These are phyloP conservation scores for Myripristis murdjan DNA, from an alignment of 2,797 vertebrate species.

Conservation along the genomic window DNA sequence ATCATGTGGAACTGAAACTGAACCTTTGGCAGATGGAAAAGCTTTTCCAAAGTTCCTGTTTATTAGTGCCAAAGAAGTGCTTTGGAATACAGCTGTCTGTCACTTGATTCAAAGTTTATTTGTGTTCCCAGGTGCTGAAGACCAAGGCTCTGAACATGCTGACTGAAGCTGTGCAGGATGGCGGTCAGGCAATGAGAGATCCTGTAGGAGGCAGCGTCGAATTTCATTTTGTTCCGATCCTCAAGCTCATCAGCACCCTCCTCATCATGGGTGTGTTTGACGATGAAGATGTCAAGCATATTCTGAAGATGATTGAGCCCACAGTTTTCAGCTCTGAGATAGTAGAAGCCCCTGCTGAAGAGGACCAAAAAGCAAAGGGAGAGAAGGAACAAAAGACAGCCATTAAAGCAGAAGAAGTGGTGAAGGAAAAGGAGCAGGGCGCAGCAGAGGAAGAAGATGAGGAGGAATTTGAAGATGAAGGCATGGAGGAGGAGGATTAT, in stretches of 20 bases:
- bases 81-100: background rate
- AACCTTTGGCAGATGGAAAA: background rate
- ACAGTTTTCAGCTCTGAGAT: slow-evolving; percentile 86
- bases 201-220: slow-evolving; percentile 96
- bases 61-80: no score
- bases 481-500: slow-evolving; percentile 75
- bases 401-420: slow-evolving; percentile 53
- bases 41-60: no score
- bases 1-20: no score
- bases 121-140: slow-evolving; percentile 82
- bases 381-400: slow-evolving; percentile 69
- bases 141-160: slow-evolving; percentile 93
- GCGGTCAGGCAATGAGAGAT: slow-evolving; percentile 93
- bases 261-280: slow-evolving; percentile 94
- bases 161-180: slow-evolving; percentile 93
- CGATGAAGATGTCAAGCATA: slow-evolving; percentile 91
- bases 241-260: slow-evolving; percentile 94
- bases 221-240: slow-evolving; percentile 94
- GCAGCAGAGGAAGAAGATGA: slow-evolving; percentile 70
- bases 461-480: slow-evolving; percentile 81
- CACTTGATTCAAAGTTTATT: slow-evolving; percentile 22
- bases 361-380: slow-evolving; percentile 59
- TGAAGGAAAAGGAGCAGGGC: slow-evolving; percentile 78
- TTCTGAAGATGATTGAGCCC: slow-evolving; percentile 95
- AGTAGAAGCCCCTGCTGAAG: slow-evolving; percentile 63